phyloP scores from a whole-genome alignment of 2,797 vertebrate genomes.

The Sebastes reedi region DNA sequence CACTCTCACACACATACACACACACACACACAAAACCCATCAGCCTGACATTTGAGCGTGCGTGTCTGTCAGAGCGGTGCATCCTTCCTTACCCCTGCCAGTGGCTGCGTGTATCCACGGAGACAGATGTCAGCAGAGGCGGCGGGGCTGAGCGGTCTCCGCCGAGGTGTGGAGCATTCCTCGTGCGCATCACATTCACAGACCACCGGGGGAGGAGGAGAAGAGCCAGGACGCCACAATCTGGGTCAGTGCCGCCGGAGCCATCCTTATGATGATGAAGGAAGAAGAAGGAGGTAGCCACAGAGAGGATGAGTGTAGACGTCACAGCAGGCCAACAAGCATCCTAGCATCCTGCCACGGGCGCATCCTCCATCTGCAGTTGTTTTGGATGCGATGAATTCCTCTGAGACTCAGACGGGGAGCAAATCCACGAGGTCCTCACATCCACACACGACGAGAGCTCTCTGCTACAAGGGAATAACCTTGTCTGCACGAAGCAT shows the following conservation, averaged over 20 bases:
- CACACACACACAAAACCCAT: not conserved
- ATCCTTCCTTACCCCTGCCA: constrained; percentile 59
- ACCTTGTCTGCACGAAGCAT: constrained; percentile 41
- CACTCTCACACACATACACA: not conserved
- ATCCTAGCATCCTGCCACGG: constrained; percentile 39
- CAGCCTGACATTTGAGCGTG: constrained; percentile 26
- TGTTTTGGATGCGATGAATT: constrained; percentile 30
- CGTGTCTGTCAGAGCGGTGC: constrained; percentile 27
- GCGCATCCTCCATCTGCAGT: constrained; percentile 42
- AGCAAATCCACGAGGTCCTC: constrained; percentile 52
- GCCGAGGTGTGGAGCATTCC: constrained; percentile 20
- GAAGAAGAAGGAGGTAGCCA: not conserved
- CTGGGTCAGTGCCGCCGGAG: constrained; percentile 57
- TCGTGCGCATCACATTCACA: constrained; percentile 35
- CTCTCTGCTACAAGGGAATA: constrained; percentile 4
- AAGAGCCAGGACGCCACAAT: constrained; percentile 38
- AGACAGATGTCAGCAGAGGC: constrained; percentile 57
- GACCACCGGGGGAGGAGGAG: constrained; percentile 20
- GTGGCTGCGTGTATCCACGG: constrained; percentile 41
- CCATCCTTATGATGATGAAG: constrained; percentile 39
- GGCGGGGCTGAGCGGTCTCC: constrained; percentile 12
- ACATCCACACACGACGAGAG: constrained; percentile 32
- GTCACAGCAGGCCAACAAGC: constrained; percentile 61
- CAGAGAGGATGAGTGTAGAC: not conserved
- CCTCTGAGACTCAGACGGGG: constrained; percentile 24